Base-by-base conservation (phyloP, 2,113 vertebrate genomes). In the Cochlearius cochlearius region DNA sequence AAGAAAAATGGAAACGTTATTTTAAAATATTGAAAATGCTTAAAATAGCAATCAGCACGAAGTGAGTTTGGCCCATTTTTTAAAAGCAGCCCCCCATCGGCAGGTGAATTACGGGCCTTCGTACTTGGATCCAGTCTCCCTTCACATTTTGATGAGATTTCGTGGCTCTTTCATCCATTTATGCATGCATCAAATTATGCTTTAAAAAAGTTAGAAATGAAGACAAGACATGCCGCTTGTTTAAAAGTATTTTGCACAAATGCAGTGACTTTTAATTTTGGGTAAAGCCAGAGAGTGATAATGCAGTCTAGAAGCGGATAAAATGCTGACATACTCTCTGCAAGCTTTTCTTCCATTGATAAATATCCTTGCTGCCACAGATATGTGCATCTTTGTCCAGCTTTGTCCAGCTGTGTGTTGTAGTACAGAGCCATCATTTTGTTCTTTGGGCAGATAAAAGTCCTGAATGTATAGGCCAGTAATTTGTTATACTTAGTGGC, bases 161-260 rank as follows among this genome's bases (percentile, higher is more conserved):
- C 5, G 1, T 92, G 56, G 34, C 30, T 59, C 39, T 74, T 78
- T 67, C 75, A 43, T 93, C 94, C 71, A 86, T 59, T 95, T 93
- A 91, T 88, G 79, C 55, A 92, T 86, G 26, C 15, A 63, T 84
- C 59, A 83, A 90, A 90, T 95, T 91, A 92, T 49, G 50, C 84
- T 85, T 58, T 82, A 93, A 89, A 83, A 96, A 93, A 80, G 52
- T 64, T 88, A 90, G 64, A 84, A 91, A 92, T 72, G 34, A 94
- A 94, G 92, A 78, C 59, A 90, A 84, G 83, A 90, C 38, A 86
- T 72, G 90, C 34, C 71, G n/a, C 67, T 88, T 92, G 56, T 81
- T 94, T 83, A 19, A 77, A 94, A 86, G 60, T 36, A 71, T 88
- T 93, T 93, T 94, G 83, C 86, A 84, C 93, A 94, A 89, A 88